These are phyloP conservation scores for Drosophila mayri DNA, from an alignment of 1,140 invertebrate genomes.

Conservation along the genomic window DNA sequence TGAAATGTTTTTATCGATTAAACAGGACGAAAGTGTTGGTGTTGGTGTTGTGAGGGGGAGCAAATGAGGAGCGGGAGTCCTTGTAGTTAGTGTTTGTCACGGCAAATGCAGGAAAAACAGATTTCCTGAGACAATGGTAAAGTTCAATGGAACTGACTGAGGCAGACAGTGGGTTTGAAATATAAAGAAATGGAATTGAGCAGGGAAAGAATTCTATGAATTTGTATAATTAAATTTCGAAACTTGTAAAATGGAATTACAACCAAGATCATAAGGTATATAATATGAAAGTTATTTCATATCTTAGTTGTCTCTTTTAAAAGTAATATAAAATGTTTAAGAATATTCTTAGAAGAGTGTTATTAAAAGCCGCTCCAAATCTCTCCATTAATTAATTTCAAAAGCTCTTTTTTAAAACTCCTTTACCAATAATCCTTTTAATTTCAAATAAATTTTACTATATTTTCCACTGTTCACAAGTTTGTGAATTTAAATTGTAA, in stretches of 20 bases:
- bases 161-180: constrained; percentile 1
- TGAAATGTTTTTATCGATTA: constrained; percentile 78
- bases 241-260: not conserved
- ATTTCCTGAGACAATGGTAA: constrained; percentile 44
- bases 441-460: not conserved
- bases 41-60: constrained; percentile 5
- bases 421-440: not conserved
- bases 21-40: constrained; percentile 57
- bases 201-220: not conserved
- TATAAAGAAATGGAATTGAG: not conserved
- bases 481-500: constrained; percentile 10
- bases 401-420: not conserved
- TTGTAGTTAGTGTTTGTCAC: constrained; percentile 36
- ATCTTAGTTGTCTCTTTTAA: not conserved
- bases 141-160: constrained; percentile 25
- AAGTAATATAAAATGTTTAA: not conserved
- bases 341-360: not conserved
- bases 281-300: not conserved
- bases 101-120: constrained; percentile 49
- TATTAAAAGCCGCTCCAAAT: no score
- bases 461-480: constrained; percentile 10
- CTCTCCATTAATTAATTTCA: no score
- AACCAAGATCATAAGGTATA: not conserved
- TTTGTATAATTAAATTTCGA: no score
- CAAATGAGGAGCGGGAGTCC: not conserved